These are phyloP conservation scores for Mesorhabditis spiculigera DNA, from an alignment of 2,888 invertebrate species.

Conservation along the genomic window DNA sequence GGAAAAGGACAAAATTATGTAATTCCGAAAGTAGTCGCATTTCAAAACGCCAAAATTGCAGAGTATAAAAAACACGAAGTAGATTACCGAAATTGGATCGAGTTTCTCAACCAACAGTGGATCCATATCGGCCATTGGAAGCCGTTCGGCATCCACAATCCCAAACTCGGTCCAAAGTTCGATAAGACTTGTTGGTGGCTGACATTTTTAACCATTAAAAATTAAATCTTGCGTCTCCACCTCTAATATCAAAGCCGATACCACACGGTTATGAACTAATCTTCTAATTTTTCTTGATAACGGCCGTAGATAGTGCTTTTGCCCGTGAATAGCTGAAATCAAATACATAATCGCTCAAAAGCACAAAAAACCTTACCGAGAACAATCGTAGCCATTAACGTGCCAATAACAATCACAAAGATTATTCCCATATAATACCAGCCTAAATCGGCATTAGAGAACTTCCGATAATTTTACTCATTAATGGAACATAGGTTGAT, in stretches of 20 bases:
- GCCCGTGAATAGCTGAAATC: conserved; percentile 34
- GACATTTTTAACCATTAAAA: neutral
- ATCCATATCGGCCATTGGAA: conserved; percentile 34
- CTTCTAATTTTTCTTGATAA: conserved; percentile 20
- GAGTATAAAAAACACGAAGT: too few species aligned
- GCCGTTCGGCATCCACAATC: conserved; percentile 37
- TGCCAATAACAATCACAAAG: conserved; percentile 62
- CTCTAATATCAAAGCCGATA: conserved; percentile 14
- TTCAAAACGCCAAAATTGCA: too few species aligned
- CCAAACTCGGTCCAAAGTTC: conserved; percentile 56
- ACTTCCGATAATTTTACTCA: conserved; percentile 58
- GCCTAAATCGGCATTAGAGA: conserved; percentile 51
- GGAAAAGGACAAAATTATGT: too few species aligned
- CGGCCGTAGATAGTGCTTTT: conserved; percentile 37
- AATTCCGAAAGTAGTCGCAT: too few species aligned
- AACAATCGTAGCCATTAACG: conserved; percentile 62
- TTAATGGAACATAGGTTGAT: conserved; percentile 62
- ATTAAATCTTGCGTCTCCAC: neutral
- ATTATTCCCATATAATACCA: conserved; percentile 64
- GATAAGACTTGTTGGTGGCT: conserved; percentile 42
- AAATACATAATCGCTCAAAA: neutral
- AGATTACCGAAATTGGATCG: conserved; percentile 28
- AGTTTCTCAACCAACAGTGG: conserved; percentile 34
- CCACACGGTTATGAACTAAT: conserved; percentile 27
- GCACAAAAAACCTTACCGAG: conserved; percentile 31